These are phyloP conservation scores for Hiodon alosoides DNA, from an alignment of 2,113 vertebrate genomes.

Conservation along the genomic window DNA sequence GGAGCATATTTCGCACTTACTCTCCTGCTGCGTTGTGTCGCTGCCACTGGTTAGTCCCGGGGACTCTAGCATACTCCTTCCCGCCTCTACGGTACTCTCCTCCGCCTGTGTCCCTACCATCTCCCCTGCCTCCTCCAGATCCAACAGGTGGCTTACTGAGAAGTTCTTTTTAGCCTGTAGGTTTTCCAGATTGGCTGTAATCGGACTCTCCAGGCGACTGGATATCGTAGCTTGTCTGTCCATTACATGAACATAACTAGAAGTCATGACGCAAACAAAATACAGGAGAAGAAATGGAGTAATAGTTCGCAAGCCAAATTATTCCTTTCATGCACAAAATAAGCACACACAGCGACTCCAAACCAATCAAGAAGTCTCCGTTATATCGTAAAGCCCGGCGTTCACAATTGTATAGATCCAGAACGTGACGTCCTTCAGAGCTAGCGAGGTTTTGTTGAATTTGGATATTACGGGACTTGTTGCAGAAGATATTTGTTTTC, in stretches of 20 bases:
- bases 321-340: conserved; percentile 49
- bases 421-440: conserved; percentile 1
- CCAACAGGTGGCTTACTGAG: conserved; percentile 97
- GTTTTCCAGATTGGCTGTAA: conserved; percentile 80
- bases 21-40: conserved; percentile 94
- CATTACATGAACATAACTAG: conserved; percentile 91
- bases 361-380: conserved; percentile 17
- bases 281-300: conserved; percentile 23
- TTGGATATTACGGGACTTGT: not conserved
- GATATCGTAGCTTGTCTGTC: conserved; percentile 80
- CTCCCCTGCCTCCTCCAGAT: conserved; percentile 92
- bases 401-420: conserved; percentile 22
- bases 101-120: conserved; percentile 84
- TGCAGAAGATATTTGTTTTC: not conserved
- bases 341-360: conserved; percentile 34
- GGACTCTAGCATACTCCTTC: conserved; percentile 87
- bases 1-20: conserved; percentile 69
- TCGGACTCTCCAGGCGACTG: conserved; percentile 84
- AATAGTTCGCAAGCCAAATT: conserved; percentile 29
- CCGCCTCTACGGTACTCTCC: conserved; percentile 80
- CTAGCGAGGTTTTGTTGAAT: conserved; percentile 8
- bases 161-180: conserved; percentile 98
- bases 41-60: conserved; percentile 95
- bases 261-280: conserved; percentile 77
- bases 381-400: conserved; percentile 27